Evolutionary conservation across 1,140 invertebrate genomes (phyloP).

Genomic region (Oedothorax gibbosus): DNA sequence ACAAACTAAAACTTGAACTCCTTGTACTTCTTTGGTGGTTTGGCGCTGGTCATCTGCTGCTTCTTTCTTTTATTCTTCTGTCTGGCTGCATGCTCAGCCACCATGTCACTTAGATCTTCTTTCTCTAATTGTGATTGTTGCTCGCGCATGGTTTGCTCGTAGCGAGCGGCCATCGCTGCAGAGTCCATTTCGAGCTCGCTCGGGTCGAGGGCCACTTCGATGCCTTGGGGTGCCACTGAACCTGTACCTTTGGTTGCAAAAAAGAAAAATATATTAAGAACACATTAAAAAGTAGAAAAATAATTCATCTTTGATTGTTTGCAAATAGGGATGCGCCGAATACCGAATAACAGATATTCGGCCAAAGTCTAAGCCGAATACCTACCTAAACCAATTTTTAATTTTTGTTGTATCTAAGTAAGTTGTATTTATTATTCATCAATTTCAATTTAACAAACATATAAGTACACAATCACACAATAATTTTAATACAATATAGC

Average conservation of each 20-base stretch:
- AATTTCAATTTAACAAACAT: too few relatives aligned
- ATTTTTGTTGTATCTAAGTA: too few relatives aligned
- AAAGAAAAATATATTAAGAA: too few relatives aligned
- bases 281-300: too few relatives aligned
- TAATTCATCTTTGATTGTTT: too few relatives aligned
- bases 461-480: too few relatives aligned
- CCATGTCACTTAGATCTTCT: conserved; percentile 98
- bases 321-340: too few relatives aligned
- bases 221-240: conserved; percentile 69
- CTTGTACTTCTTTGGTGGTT: conserved; percentile 95
- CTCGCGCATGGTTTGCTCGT: conserved; percentile 95
- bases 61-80: conserved; percentile 96
- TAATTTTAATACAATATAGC: too few relatives aligned
- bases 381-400: too few relatives aligned
- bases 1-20: conserved; percentile 92
- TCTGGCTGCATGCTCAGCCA: conserved; percentile 95
- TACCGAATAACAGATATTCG: too few relatives aligned
- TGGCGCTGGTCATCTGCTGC: conserved; percentile 84
- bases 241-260: neutral
- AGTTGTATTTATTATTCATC: too few relatives aligned
- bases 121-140: conserved; percentile 87
- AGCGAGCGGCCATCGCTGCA: conserved; percentile 94
- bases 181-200: conserved; percentile 93
- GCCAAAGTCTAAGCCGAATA: too few relatives aligned
- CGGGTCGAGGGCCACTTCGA: conserved; percentile 96